phyloP scores from a whole-genome alignment of 2,113 vertebrate species.

The Mus spicilegus region DNA sequence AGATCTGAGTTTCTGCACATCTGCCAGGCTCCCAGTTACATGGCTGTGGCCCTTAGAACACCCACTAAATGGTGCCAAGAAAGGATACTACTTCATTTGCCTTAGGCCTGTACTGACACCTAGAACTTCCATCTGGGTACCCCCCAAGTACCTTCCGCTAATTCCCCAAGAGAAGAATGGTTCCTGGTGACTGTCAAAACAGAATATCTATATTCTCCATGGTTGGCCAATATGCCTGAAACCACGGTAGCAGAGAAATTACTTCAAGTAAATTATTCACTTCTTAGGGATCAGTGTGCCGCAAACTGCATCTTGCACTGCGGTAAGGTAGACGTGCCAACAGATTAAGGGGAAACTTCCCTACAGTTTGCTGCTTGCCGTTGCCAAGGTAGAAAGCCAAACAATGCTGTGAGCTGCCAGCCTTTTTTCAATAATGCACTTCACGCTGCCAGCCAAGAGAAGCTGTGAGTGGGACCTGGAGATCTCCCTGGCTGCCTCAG shows the following conservation, averaged over 20 bases:
- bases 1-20: neutral
- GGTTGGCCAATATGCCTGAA: constrained; percentile 19
- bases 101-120: neutral
- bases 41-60: neutral
- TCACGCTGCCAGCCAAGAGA: constrained; percentile 18
- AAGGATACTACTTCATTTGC: neutral
- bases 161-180: neutral
- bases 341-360: constrained; percentile 71
- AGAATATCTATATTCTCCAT: neutral
- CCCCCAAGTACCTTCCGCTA: neutral
- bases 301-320: constrained; percentile 37
- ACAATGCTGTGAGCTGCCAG: constrained; percentile 68
- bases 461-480: neutral
- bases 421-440: constrained; percentile 70
- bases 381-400: constrained; percentile 77
- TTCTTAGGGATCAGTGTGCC: constrained; percentile 37
- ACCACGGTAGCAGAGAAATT: constrained; percentile 36
- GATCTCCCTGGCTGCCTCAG: neutral
- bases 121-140: neutral
- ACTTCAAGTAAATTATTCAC: constrained; percentile 58
- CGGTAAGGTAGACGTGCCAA: constrained; percentile 57
- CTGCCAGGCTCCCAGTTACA: neutral
- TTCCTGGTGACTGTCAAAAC: neutral
- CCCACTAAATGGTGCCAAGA: neutral
- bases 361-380: constrained; percentile 54